A percentile compares a stretch with the other conserved stretches of the same genome.
Conservation (phyloP, 2,888 invertebrate species). For the Labia minor region DNA sequence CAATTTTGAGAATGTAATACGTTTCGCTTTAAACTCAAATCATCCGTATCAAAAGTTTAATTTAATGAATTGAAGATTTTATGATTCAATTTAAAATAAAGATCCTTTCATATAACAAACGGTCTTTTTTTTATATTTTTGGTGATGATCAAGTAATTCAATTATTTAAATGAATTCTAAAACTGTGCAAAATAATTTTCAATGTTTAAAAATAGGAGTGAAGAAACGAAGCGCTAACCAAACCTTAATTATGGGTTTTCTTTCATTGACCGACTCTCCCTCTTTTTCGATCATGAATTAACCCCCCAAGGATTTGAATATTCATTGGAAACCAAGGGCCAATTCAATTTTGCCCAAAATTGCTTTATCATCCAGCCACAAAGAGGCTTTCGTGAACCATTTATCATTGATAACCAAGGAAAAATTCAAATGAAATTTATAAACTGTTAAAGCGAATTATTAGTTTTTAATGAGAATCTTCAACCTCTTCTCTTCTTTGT, state of each 20-base stretch:
- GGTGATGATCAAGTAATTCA: no score
- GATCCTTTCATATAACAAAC: no score
- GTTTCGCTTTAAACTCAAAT: no score
- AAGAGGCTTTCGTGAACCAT: background rate
- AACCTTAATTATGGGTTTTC: background rate
- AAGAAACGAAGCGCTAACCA: background rate
- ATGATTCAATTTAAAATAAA: no score
- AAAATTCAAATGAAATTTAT: background rate
- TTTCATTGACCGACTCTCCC: background rate
- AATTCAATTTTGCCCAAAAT: background rate
- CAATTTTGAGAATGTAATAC: no score
- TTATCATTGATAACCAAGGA: background rate
- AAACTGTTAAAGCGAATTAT: slow-evolving; percentile 5
- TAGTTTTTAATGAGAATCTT: background rate
- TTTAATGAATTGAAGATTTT: no score
- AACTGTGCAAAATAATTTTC: no score
- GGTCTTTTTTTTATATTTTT: no score
- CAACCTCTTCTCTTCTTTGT: no score
- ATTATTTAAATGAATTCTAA: no score
- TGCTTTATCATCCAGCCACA: slow-evolving; percentile 9
- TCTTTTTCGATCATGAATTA: background rate
- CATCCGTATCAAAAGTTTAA: no score
- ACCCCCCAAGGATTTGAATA: background rate
- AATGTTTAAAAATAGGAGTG: no score
- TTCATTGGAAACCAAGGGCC: background rate